Conservation (phyloP, 2,113 vertebrate genomes). For the Nothoprocta pentlandii region DNA sequence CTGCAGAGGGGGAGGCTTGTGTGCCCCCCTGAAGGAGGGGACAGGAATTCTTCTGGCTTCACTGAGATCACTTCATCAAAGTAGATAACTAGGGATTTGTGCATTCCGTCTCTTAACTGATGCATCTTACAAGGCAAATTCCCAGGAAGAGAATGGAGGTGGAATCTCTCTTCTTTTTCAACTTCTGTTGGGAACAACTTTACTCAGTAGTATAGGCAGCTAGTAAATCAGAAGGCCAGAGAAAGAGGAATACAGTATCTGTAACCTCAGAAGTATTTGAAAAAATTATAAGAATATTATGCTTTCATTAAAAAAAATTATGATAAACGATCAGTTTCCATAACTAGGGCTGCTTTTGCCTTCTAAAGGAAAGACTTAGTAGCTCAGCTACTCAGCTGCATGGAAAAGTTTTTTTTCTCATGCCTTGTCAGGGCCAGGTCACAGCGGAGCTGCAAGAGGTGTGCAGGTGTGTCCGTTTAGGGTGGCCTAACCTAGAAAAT, state of each 20-base stretch:
- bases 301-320: neutral
- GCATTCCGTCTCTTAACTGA: neutral
- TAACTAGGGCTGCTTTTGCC: neutral
- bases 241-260: neutral
- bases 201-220: neutral
- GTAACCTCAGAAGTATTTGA: rapidly evolving
- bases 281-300: too few relatives aligned
- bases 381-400: neutral
- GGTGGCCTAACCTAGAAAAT: neutral
- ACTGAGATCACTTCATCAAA: neutral
- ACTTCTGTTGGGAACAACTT: neutral
- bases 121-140: neutral
- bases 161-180: neutral
- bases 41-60: neutral
- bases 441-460: neutral
- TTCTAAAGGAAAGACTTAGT: neutral
- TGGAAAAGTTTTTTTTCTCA: too few relatives aligned
- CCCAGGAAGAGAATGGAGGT: neutral
- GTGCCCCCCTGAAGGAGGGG: rapidly evolving
- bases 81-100: neutral
- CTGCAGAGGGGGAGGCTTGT: rapidly evolving
- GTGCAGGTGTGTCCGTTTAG: neutral
- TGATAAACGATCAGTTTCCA: neutral
- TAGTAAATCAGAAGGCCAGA: neutral
- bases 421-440: neutral